Base-by-base conservation (phyloP, 2,797 vertebrate species). In the Podarcis lilfordi region DNA sequence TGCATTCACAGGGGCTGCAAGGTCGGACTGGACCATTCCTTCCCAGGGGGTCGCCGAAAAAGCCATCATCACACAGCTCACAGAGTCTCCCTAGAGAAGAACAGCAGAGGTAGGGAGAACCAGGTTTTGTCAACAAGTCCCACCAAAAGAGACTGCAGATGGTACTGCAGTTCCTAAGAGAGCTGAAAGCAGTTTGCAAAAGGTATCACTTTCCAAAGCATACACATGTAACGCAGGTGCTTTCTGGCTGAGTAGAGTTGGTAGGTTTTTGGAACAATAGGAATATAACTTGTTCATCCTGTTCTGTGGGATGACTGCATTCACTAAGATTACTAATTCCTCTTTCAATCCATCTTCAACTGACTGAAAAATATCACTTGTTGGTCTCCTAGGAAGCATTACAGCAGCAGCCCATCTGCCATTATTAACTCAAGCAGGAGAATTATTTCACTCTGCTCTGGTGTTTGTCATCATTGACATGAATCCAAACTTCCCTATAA, bases 41-140 rank as follows among this genome's bases (percentile, higher is more conserved):
- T 66, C 98, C 98, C 94, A 98, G 93, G 0, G 98, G 98, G 88
- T 99, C 98, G 2, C 98, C 98, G 0, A 98, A 97, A 96, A 97
- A 98, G 80, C 98, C 98, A 0, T 99, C 98, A 0, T 98, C 98
- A 0, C 98, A 99, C 91, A 97, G 96, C 95, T 99, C 98, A 55
- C 98, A 99, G 89, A 96, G 97, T 37, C 94, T 97, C 19, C 98
- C 98, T 99, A 89, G 72, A 50, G 59, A 76, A 50, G 43, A 23
- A 0, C 0, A n/a, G 23, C 10, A 21, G 21, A 2, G 8, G 0
- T 25, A 2, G 69, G 25, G 80, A n/a, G 35, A 19, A 27, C 9
- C 1, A 61, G 1, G 17, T 32, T 68, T 19, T 27, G 37, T 35
- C 17, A 15, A 68, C 3, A 4, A 2, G 13, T 9, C 25, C 40